Conservation (phyloP, 2,888 invertebrate genomes). For the Torymus aiolomorphi region DNA sequence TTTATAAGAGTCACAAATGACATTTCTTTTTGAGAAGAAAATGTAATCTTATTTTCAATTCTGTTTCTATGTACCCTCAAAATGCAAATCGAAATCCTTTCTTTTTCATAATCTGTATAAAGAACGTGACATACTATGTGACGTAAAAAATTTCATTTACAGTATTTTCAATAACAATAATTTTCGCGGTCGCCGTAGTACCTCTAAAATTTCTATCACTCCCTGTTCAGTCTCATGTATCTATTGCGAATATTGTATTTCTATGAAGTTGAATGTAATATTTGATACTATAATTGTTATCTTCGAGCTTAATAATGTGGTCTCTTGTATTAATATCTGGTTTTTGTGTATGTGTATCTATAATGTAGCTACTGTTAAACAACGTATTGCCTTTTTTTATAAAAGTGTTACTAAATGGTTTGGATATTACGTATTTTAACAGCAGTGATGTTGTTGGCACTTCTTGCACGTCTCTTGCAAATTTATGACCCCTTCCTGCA, state of each 20-base stretch:
- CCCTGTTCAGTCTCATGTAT: slow-evolving; percentile 49
- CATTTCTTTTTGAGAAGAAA: background rate
- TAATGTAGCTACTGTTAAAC: slow-evolving; percentile 52
- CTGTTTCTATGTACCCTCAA: slow-evolving; percentile 15
- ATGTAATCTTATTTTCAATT: slow-evolving; percentile 17
- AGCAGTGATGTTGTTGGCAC: slow-evolving; percentile 47
- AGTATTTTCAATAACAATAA: too few relatives aligned
- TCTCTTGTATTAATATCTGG: slow-evolving; percentile 46
- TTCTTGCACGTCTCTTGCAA: slow-evolving; percentile 51
- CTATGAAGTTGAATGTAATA: slow-evolving; percentile 23
- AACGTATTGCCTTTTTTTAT: slow-evolving; percentile 15
- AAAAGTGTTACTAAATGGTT: background rate
- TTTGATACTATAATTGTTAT: slow-evolving; percentile 39
- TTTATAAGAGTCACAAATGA: slow-evolving; percentile 24
- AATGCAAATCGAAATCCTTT: background rate
- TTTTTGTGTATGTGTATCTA: slow-evolving; percentile 50
- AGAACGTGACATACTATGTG: background rate
- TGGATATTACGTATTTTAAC: slow-evolving; percentile 42
- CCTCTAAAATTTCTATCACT: slow-evolving; percentile 34
- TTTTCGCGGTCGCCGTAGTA: background rate
- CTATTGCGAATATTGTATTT: background rate
- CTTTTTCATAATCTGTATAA: background rate
- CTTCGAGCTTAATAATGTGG: slow-evolving; percentile 53
- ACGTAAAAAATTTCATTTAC: background rate
- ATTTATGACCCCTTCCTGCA: slow-evolving; percentile 41